These are phyloP conservation scores for Eudemis profundana DNA, from an alignment of 2,888 invertebrate genomes.

Conservation along the genomic window DNA sequence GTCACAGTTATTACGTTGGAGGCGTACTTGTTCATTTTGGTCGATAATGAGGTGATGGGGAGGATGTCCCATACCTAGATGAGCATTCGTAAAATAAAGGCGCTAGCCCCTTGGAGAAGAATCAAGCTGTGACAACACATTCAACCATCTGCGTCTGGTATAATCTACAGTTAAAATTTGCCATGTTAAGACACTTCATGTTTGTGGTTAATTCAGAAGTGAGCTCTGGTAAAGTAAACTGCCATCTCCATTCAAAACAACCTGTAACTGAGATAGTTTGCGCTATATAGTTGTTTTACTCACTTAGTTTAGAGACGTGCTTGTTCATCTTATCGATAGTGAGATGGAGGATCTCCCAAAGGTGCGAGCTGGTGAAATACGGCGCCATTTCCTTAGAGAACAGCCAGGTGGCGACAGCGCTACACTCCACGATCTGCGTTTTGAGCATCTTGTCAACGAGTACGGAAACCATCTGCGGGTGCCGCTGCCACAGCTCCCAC, in stretches of 20 bases:
- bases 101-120: no score
- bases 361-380: conserved; percentile 96
- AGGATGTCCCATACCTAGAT: no score
- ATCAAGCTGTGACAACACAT: no score
- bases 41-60: no score
- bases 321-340: conserved; percentile 99
- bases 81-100: no score
- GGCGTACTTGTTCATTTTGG: no score
- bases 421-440: conserved; percentile 98
- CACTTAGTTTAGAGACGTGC: conserved; percentile 93
- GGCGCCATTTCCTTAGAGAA: conserved; percentile 97
- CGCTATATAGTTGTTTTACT: conserved; percentile 92
- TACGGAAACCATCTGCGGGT: conserved; percentile 98
- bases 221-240: no score
- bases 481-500: conserved; percentile 97
- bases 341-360: conserved; percentile 98
- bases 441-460: conserved; percentile 98
- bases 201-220: conserved; percentile 79
- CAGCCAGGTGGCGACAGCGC: conserved; percentile 98
- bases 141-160: no score
- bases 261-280: not conserved
- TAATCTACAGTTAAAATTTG: no score
- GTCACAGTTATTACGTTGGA: no score
- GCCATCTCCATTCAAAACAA: no score
- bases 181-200: no score